A percentile compares a stretch with the other conserved stretches of the same genome.
phyloP scores from a whole-genome alignment of 2,888 invertebrate species.

The Philaethria dido region DNA sequence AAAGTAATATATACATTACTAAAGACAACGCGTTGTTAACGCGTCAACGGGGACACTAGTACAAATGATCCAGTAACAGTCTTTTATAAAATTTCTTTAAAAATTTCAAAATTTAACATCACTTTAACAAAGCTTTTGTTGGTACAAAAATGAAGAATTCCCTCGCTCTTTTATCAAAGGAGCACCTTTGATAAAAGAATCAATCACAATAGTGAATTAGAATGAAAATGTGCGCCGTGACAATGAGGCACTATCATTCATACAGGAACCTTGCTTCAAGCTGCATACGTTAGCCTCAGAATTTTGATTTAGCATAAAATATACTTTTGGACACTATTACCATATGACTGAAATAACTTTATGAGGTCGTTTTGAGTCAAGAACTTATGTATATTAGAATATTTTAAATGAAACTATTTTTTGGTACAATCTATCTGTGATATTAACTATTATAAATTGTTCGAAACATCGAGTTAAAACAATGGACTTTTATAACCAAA shows the following conservation, averaged over 20 bases:
- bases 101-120: neutral
- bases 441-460: no score
- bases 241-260: constrained; percentile 35
- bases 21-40: no score
- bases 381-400: neutral
- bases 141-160: neutral
- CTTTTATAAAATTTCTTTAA: neutral
- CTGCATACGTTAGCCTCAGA: constrained; percentile 25
- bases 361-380: neutral
- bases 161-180: neutral
- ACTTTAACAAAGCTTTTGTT: neutral
- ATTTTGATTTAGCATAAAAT: constrained; percentile 23
- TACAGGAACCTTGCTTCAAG: constrained; percentile 23
- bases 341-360: constrained; percentile 16
- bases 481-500: no score
- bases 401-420: neutral
- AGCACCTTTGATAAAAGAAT: constrained; percentile 30
- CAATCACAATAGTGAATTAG: constrained; percentile 36
- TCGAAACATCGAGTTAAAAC: neutral
- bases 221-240: constrained; percentile 32
- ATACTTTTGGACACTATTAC: constrained; percentile 18
- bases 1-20: no score
- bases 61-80: no score
- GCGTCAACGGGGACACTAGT: no score
- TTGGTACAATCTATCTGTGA: no score